Evolutionary conservation across 1,140 invertebrate species (phyloP), one percentile per base, ranked within the genome.

Genomic region (Theocolax elegans): DNA sequence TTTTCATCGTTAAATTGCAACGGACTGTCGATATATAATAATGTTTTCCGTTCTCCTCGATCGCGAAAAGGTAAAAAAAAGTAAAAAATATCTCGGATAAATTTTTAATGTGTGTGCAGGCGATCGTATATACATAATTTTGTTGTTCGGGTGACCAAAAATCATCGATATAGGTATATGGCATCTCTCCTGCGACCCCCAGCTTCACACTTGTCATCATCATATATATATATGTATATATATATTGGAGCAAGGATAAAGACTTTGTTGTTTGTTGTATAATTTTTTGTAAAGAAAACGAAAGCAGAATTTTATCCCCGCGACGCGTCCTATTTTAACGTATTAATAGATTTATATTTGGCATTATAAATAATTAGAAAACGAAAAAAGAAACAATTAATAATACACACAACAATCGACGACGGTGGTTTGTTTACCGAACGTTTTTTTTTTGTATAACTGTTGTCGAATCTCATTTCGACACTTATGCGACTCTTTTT

Each of bases 391-490:
- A 46, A 15, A 46, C n/a, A 46, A 51, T 51, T 3, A 51, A 35
- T 58, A 65, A 29, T n/a, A 35, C 65, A 60, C 58, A 60, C 54
- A 53, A 66, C 23, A 6, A 53, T 71, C 65, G 69, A 66, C 69
- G 53, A 71, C 69, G 69, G 69, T 71, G 69, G 69, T 71, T 71
- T 71, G 69, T 71, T 71, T 71, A 71, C 69, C 69, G 69, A 65
- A 71, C 62, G 69, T 71, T 71, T 58, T n/a, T n/a, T n/a, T n/a
- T 54, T 65, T 71, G 53, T 71, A 66, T 66, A 71, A 71, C 66
- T 65, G 44, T 29, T 64, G 69, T 71, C 69, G 62, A 71, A 60
- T n/a, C n/a, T n/a, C n/a, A n/a, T n/a, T 27, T 64, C 38, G 59
- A 64, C 67, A 48, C 51, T 35, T 35, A 19, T 64, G 67, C 67